Conservation (phyloP, 2,797 vertebrate species). For the Streptopelia turtur region DNA sequence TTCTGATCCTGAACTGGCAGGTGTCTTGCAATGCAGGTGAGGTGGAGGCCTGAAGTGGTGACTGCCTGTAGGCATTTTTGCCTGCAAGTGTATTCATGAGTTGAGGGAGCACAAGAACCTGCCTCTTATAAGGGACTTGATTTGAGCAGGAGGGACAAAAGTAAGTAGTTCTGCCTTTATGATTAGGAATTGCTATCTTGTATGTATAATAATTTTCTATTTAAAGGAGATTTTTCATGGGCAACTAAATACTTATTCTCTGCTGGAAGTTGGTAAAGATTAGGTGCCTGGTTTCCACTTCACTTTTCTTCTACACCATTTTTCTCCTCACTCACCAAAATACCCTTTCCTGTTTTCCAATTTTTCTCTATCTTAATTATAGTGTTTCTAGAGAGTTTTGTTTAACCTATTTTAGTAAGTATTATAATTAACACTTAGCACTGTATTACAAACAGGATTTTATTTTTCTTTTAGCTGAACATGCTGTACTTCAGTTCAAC, state of each 20-base stretch:
- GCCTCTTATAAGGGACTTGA: neutral
- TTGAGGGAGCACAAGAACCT: neutral
- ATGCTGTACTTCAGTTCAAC: neutral
- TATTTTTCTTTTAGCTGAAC: conserved; percentile 5
- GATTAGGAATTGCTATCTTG: neutral
- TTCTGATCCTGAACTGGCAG: neutral
- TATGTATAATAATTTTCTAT: neutral
- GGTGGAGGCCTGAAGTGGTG: neutral
- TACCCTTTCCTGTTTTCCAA: neutral
- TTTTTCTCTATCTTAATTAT: neutral
- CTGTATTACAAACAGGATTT: neutral
- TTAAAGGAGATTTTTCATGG: neutral
- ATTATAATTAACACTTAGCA: neutral
- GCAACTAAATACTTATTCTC: neutral
- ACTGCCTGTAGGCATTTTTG: neutral
- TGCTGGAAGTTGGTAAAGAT: neutral
- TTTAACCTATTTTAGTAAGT: conserved; percentile 14
- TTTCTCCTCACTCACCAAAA: neutral
- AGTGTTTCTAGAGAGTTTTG: conserved; percentile 24
- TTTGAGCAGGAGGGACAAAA: neutral
- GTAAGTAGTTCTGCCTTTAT: neutral
- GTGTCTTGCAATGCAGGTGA: neutral
- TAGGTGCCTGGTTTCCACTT: neutral
- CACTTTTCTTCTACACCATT: neutral
- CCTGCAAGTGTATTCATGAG: neutral